These are phyloP conservation scores for Pantelozetes paolii DNA, from an alignment of 2,888 invertebrate species.

Conservation along the genomic window DNA sequence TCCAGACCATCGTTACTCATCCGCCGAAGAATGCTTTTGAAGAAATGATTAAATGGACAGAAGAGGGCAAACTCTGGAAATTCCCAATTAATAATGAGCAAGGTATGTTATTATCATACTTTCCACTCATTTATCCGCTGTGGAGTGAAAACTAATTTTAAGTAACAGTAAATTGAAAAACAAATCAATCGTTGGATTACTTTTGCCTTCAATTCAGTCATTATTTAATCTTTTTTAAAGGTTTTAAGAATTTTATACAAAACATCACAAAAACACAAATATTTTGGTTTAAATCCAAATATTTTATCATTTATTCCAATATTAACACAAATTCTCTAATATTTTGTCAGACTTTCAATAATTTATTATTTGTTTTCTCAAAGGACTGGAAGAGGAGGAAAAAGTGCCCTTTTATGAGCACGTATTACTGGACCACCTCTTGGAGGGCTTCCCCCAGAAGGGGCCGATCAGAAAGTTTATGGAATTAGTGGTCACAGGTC, in stretches of 20 bases:
- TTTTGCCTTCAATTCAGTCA: too few relatives aligned
- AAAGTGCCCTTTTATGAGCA: constrained; percentile 83
- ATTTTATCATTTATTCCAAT: too few relatives aligned
- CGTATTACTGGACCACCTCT: constrained; percentile 79
- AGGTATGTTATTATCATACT: constrained; percentile 58
- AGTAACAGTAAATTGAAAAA: too few relatives aligned
- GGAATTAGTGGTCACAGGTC: constrained; percentile 88
- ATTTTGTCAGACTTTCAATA: background rate
- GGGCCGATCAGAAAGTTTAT: constrained; percentile 95
- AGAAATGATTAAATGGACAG: constrained; percentile 89
- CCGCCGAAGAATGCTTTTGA: constrained; percentile 84
- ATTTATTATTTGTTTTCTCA: background rate
- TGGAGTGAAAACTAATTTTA: too few relatives aligned
- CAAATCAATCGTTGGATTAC: too few relatives aligned
- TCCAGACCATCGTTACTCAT: constrained; percentile 64
- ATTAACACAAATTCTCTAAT: background rate
- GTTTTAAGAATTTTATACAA: too few relatives aligned
- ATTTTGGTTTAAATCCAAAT: too few relatives aligned
- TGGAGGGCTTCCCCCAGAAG: constrained; percentile 83
- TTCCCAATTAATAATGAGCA: constrained; percentile 97
- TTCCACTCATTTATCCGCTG: too few relatives aligned
- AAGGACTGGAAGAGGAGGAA: constrained; percentile 56
- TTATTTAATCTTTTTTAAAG: too few relatives aligned
- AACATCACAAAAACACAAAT: too few relatives aligned
- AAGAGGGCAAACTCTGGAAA: constrained; percentile 89